Conservation (phyloP, 1,140 invertebrate genomes). For the Branchinecta lynchi region DNA sequence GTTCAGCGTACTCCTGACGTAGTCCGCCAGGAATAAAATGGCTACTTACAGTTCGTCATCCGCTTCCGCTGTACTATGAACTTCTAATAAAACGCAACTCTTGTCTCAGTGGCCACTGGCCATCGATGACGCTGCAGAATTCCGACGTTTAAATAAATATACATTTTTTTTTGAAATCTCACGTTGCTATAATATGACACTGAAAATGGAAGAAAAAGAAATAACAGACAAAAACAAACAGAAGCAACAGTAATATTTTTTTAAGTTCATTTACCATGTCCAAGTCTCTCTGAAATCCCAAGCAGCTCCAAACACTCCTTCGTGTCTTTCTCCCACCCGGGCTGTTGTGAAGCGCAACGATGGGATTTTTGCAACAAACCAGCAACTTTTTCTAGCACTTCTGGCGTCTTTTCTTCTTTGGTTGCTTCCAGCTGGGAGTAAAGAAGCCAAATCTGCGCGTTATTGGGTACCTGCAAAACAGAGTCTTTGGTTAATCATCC, state of each 20-base stretch:
- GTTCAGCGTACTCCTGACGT: no score
- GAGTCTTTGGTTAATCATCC: not conserved
- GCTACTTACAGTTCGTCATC: no score
- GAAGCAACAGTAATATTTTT: not conserved
- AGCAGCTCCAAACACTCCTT: constrained; percentile 27
- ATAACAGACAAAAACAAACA: not conserved
- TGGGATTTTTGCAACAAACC: constrained; percentile 38
- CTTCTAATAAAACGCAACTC: no score
- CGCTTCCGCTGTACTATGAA: no score
- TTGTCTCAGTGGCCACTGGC: not conserved
- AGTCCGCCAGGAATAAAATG: no score
- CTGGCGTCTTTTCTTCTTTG: constrained; percentile 39
- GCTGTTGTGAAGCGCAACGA: constrained; percentile 34
- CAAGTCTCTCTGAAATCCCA: constrained; percentile 26
- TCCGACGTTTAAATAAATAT: not conserved
- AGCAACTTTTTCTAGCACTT: constrained; percentile 44
- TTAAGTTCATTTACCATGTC: constrained; percentile 24
- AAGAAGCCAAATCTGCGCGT: constrained; percentile 42
- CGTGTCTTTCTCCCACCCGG: constrained; percentile 41
- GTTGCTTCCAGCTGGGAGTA: constrained; percentile 27
- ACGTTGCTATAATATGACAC: not conserved
- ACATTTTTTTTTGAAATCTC: not conserved
- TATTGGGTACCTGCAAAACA: constrained; percentile 36
- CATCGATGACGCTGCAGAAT: not conserved
- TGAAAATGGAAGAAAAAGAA: not conserved